Evolutionary conservation across 2,113 vertebrate species (phyloP).

Genomic region (Heptranchias perlo): DNA sequence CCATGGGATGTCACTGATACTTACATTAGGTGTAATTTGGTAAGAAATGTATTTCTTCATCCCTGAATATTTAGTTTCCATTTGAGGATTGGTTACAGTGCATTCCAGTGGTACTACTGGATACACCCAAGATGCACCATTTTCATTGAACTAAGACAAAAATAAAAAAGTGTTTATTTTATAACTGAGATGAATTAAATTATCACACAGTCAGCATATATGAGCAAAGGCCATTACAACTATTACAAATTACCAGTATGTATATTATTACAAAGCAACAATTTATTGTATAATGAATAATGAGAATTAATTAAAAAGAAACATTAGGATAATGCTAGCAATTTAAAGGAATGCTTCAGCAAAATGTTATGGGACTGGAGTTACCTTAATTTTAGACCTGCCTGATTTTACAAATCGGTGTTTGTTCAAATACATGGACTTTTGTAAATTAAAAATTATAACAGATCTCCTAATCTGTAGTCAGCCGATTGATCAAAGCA

Average conservation of each 20-base stretch:
- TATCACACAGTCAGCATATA: not conserved
- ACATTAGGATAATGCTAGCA: not conserved
- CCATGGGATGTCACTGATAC: not conserved
- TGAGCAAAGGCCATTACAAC: not conserved
- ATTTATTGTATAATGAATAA: not conserved
- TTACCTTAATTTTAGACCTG: not conserved
- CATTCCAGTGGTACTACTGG: conserved; percentile 24
- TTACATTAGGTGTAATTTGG: conserved; percentile 31
- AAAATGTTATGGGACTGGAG: not conserved
- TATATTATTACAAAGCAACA: not conserved
- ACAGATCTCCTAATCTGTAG: not conserved
- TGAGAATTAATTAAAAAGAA: not conserved
- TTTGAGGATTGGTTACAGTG: conserved; percentile 3
- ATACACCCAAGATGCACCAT: conserved; percentile 22
- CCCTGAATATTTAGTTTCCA: conserved; percentile 35
- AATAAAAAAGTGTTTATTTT: not conserved
- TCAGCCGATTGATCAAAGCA: not conserved
- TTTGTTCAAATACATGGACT: not conserved
- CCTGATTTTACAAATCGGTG: not conserved
- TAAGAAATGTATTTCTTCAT: conserved; percentile 35
- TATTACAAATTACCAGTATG: not conserved
- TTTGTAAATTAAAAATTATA: not conserved
- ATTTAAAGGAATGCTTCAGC: not conserved
- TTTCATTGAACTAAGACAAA: conserved; percentile 10
- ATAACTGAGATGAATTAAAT: not conserved